Conservation (phyloP, 2,888 invertebrate genomes). For the Dicyrtomina minuta region DNA sequence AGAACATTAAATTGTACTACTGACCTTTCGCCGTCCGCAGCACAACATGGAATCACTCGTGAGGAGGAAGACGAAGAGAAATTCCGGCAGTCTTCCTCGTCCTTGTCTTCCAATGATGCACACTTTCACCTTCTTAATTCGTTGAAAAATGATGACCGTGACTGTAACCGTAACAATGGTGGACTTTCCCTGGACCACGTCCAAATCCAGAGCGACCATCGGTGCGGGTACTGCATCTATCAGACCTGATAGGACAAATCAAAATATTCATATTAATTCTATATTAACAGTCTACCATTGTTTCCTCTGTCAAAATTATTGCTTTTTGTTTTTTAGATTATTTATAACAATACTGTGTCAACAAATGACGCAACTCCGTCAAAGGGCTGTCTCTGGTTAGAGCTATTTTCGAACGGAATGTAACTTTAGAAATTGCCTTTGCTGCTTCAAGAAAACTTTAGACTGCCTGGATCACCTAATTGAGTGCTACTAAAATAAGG, state of each 20-base stretch:
- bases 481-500: too few species aligned
- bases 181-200: conserved; percentile 32
- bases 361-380: neutral
- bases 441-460: too few species aligned
- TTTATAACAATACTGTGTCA: neutral
- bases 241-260: neutral
- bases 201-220: conserved; percentile 51
- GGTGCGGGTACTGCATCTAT: conserved; percentile 37
- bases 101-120: conserved; percentile 16
- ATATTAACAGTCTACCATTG: neutral
- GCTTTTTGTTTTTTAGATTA: neutral
- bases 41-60: conserved; percentile 53
- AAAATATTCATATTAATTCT: neutral
- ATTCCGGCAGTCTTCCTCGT: conserved; percentile 26
- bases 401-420: too few species aligned
- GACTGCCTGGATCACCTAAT: too few species aligned
- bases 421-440: too few species aligned
- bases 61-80: conserved; percentile 37
- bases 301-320: neutral
- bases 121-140: neutral
- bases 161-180: conserved; percentile 2
- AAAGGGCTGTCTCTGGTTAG: too few species aligned
- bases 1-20: too few species aligned
- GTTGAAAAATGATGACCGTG: neutral
- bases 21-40: conserved; percentile 52